Evolutionary conservation across 2,888 invertebrate species (phyloP), one percentile per base, ranked within the genome.

Genomic region (Parthenolecanium corni): DNA sequence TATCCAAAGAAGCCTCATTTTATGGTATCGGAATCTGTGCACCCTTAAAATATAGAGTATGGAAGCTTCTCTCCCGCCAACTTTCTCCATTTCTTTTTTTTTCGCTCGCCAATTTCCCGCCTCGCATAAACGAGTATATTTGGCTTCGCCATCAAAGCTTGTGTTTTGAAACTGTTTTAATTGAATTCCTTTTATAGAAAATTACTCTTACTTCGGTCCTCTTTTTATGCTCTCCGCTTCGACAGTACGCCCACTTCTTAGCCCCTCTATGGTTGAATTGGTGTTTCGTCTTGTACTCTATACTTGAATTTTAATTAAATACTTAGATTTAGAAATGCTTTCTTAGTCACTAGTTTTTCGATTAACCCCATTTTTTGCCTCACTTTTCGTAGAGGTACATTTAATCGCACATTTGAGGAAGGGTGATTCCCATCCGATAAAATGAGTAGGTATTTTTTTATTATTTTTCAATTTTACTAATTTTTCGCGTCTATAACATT

Each of bases 181-280:
- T 58, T 58, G 58, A 58, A 58, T 58, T 58, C 49, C 58, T 58
- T 58, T 58, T 58, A 58, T 49, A 58, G 58, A 58, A 58, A 58
- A 58, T 58, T 58, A 57, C 49, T 58, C 49, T 47, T 58, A 58
- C 49, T 58, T 58, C 58, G 58, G 36, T 49, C 21, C 58, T 36
- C 58, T 58, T 49, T 58, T 49, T 58, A 47, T 20, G 47, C 38
- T 58, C 49, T 36, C 58, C 47, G n/a, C n/a, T n/a, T n/a, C 58
- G 24, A 21, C 40, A 38, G 23, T 21, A 20, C 58, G 58, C 47
- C 36, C 47, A 58, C 47, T 57, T 57, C 47, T 57, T n/a, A n/a
- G n/a, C n/a, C n/a, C n/a, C n/a, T n/a, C n/a, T n/a, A n/a, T n/a
- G n/a, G n/a, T n/a, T n/a, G n/a, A n/a, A n/a, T n/a, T n/a, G n/a